Evolutionary conservation across 2,113 vertebrate genomes (phyloP), one percentile per base, ranked within the genome.

Genomic region (Entomyzon cyanotis): DNA sequence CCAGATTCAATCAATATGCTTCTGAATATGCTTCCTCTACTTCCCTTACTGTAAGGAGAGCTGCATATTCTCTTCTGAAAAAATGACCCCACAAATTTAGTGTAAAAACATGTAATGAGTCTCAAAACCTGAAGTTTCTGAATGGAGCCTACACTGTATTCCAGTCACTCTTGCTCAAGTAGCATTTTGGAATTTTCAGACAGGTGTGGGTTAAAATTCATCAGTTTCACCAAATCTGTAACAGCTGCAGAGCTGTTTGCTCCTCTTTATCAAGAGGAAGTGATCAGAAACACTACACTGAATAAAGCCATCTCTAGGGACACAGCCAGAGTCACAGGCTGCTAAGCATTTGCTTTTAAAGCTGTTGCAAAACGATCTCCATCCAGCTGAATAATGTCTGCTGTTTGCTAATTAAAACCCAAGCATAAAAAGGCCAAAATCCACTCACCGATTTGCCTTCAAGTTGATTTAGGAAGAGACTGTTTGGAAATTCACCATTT

Each of bases 321-420:
- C 62, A 39, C 63, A 93, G 79, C 78, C 79, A 46, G 69, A 96
- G 92, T 71, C 83, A 86, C 6, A 74, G 83, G 21, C 85, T 95
- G 88, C 37, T 70, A 74, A 94, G 71, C 50, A 75, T 71, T 90
- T 62, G 75, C 92, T 93, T 70, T 41, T 20, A 53, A 89, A 95
- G 88, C 88, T 84, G 82, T 12, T 92, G 88, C 88, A 92, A 81
- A 96, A 96, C 9, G 15, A 78, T 65, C 59, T 94, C 88, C 83
- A 84, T 64, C 88, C 90, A 93, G 76, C 83, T 93, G 90, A 96
- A 89, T 44, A 89, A 94, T 33, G 42, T 10, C 69, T 93, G 25
- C 89, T 79, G 84, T 60, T 96, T 64, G 49, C 87, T 93, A 93
- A 96, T 96, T 92, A 96, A 93, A 96, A 90, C 44, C 16, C 65